Evolutionary conservation across 2,113 vertebrate species (phyloP), one percentile per base, ranked within the genome.

Genomic region (Percopsis transmontana): DNA sequence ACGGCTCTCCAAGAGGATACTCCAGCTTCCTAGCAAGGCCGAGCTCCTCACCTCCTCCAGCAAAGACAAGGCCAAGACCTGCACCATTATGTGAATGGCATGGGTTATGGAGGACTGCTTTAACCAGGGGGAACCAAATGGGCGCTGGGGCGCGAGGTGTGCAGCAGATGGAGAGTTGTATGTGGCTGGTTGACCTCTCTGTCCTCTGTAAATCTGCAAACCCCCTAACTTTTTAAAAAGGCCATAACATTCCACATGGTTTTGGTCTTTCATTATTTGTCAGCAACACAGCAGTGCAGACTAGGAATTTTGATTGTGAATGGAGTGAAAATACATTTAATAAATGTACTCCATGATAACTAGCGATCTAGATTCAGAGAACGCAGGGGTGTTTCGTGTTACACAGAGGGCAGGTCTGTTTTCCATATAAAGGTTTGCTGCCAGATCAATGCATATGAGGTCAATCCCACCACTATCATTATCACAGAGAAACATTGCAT

Each of bases 11-110:
- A 97, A 97, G 89, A 92, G 95, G 64, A 92, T 97, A 40, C 93
- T 97, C 53, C 95, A 95, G 72, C 91, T 96, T 48, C 94, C 96
- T 84, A 95, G 94, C 86, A 94, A 91, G 80, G 92, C 94, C 0
- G 95, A 96, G 76, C 91, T 96, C 76, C 92, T 95, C 71, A 95
- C 95, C 39, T 91, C 95, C 76, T 95, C 97, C 88, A 94, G 93
- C 90, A 97, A 96, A 85, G 94, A 97, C 71, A 96, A 95, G 74
- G 94, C 95, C 85, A 96, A 93, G 87, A 96, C 95, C 88, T 98
- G 96, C 87, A 93, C 93, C 1, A 84, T 98, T 84, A 98, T 98
- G 96, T 98, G 93, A 97, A 85, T 53, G 7, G 39, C 1, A 48
- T 21, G 42, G 2, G 60, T 24, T 27, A 24, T 16, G 27, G 23